Base-by-base conservation (phyloP, 1,140 invertebrate genomes). In the Trigoniulus corallinus region DNA sequence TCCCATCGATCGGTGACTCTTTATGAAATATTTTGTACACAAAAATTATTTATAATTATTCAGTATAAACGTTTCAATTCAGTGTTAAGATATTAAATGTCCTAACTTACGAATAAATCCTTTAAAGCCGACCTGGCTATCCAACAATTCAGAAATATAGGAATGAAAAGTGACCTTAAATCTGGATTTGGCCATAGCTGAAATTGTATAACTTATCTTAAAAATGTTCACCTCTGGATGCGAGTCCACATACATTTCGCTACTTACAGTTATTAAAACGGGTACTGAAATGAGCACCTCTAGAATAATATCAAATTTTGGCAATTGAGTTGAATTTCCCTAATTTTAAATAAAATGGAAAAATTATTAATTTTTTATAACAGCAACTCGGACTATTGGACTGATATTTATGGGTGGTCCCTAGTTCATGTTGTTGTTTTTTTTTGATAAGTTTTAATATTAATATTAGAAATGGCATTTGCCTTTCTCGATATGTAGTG, bases 131-230 rank as follows among this genome's bases (percentile, higher is more conserved):
- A 80, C 68, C 96, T 96, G 44, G 93, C 93, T 59, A 97, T 74
- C 93, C 93, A 97, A 69, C 92, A 97, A 67, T 98, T 97, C 51
- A 97, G 74, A 69, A 97, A 98, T 45, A 93, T 88, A 37, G 93
- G 93, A 62, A 97, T 89, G 69, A 96, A 96, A 3, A 97, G 72
- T 61, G 92, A 82, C 59, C 89, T 74, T 59, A 92, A 76, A 25
- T 85, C 82, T 40, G 84, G 77, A 12, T 12, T 24, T 24, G 15
- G 7, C 26, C 4, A 20, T 7, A 34, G 7, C 7, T 7, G 15
- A 34, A 15, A 34, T 34, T 34, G 15, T 7, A 34, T 34, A 7
- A 34, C 7, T 34, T 15, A 34, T 34, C 7, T 7, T 34, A 7
- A 34, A 34, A n/a, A n/a, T n/a, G n/a, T n/a, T n/a, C n/a, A 12